These are phyloP conservation scores for Semaprochilodus insignis DNA, from an alignment of 2,797 vertebrate genomes.

Conservation along the genomic window DNA sequence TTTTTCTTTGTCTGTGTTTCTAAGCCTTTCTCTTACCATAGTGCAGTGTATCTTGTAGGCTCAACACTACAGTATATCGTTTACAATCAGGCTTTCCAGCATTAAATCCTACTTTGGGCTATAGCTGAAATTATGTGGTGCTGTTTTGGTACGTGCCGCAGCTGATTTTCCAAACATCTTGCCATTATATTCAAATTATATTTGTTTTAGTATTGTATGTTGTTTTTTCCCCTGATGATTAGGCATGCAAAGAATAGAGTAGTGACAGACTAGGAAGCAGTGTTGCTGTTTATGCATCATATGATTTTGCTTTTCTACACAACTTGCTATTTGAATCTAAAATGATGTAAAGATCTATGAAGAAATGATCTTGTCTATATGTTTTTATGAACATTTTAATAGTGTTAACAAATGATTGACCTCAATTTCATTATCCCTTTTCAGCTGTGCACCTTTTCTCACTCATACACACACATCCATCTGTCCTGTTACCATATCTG, in stretches of 20 bases:
- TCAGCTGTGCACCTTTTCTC: background rate
- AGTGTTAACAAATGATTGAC: conserved; percentile 1
- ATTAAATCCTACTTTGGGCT: background rate
- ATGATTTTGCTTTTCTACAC: background rate
- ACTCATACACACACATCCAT: conserved; percentile 13
- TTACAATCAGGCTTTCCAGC: background rate
- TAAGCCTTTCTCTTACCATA: background rate
- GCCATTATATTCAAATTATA: too few relatives aligned
- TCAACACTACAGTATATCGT: background rate
- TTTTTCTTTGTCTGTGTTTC: background rate
- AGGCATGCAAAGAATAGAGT: too few relatives aligned
- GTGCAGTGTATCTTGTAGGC: background rate
- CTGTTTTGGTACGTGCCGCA: too few relatives aligned
- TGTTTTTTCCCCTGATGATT: too few relatives aligned
- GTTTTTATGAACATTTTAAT: background rate
- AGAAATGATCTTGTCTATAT: background rate
- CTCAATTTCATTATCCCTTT: background rate
- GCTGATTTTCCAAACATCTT: too few relatives aligned
- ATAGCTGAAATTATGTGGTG: too few relatives aligned
- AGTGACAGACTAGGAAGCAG: too few relatives aligned
- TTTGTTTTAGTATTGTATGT: too few relatives aligned
- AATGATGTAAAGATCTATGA: background rate
- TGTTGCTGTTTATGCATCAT: too few relatives aligned
- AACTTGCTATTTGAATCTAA: background rate
- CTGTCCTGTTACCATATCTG: background rate